phyloP scores from a whole-genome alignment of 2,113 vertebrate genomes.

The Atractosteus spatula region DNA sequence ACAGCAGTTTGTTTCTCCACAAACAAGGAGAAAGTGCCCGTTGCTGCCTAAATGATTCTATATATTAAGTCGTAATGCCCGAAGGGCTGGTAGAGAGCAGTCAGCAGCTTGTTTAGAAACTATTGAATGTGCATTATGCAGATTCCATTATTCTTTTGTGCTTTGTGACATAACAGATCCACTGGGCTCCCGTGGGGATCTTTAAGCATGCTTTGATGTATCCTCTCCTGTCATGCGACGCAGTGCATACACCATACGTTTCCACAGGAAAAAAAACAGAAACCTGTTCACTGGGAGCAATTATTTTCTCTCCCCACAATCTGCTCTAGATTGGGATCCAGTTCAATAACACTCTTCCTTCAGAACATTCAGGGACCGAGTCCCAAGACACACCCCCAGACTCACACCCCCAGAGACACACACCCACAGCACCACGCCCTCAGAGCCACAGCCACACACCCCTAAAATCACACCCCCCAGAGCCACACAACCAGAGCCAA shows the following conservation, averaged over 20 bases:
- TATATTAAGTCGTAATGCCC: conserved; percentile 41
- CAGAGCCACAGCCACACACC: no score
- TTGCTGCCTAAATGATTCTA: conserved; percentile 33
- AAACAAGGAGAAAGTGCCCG: conserved; percentile 43
- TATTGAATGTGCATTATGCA: conserved; percentile 38
- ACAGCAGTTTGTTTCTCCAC: conserved; percentile 51
- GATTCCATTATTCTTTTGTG: conserved; percentile 56
- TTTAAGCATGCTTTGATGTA: conserved; percentile 56
- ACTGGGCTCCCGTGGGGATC: conserved; percentile 40
- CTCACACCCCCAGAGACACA: no score
- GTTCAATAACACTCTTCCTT: no score
- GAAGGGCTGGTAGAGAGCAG: conserved; percentile 21
- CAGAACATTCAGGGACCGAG: no score
- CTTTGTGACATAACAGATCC: conserved; percentile 46
- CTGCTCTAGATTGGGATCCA: background rate
- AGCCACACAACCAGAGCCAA: no score
- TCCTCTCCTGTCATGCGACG: conserved; percentile 48
- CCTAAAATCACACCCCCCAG: no score
- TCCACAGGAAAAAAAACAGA: conserved; percentile 22
- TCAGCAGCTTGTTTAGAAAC: conserved; percentile 7
- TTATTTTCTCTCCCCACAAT: conserved; percentile 31
- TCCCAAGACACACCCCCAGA: no score
- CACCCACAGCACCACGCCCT: no score
- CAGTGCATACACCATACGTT: conserved; percentile 39
- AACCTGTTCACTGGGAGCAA: conserved; percentile 45